phyloP scores from a whole-genome alignment of 1,140 invertebrate species.

The Atta colombica region DNA sequence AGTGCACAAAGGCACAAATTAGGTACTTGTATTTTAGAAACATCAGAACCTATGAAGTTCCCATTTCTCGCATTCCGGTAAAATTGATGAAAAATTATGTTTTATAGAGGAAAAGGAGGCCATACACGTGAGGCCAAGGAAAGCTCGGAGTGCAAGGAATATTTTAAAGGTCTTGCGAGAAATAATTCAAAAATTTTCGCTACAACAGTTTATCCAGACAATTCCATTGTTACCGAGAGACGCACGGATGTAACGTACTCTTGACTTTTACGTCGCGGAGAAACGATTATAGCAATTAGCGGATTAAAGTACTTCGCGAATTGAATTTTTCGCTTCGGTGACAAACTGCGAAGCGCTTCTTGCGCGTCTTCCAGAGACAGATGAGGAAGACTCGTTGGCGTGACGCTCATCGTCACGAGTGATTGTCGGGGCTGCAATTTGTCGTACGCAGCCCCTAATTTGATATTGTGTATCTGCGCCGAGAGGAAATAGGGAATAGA shows the following conservation, averaged over 20 bases:
- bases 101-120: not conserved
- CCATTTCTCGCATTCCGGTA: not conserved
- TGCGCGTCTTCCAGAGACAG: not conserved
- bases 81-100: not conserved
- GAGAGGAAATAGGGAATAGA: constrained; percentile 39
- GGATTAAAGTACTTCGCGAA: constrained; percentile 51
- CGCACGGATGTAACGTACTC: not conserved
- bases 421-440: constrained; percentile 45
- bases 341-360: constrained; percentile 30
- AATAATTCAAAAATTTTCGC: constrained; percentile 8
- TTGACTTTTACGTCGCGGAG: not conserved
- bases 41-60: not conserved
- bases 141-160: not conserved
- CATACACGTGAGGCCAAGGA: not conserved
- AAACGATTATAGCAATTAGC: constrained; percentile 54
- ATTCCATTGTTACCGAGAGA: not conserved
- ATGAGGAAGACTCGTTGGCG: not conserved
- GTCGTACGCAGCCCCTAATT: constrained; percentile 40
- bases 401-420: constrained; percentile 13
- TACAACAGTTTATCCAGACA: not conserved
- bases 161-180: not conserved
- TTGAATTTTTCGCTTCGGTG: constrained; percentile 39
- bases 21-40: not conserved
- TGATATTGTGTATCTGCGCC: constrained; percentile 32
- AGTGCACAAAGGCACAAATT: constrained; percentile 4